phyloP scores from a whole-genome alignment of 37 sponge, comb jelly and placozoan species.

The Halisarca cf. caerulea region DNA sequence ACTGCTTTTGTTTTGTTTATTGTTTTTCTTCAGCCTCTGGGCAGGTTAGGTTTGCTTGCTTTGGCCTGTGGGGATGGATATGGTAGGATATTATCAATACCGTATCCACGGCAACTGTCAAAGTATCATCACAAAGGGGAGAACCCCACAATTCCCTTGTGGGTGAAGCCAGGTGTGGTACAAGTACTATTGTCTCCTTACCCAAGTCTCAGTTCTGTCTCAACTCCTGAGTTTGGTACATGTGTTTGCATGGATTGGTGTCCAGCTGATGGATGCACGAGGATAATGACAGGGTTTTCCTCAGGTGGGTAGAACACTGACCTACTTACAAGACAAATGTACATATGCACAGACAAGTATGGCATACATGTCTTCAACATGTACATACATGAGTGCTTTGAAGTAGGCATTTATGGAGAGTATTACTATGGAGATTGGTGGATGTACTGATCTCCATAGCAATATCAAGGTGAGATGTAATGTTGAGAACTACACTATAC shows the following conservation, averaged over 20 bases:
- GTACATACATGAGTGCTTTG: too few relatives aligned
- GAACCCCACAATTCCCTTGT: background rate
- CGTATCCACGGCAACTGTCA: background rate
- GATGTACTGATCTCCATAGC: background rate
- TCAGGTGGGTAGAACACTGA: conserved; percentile 39
- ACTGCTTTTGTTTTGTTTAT: too few relatives aligned
- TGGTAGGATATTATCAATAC: conserved; percentile 44
- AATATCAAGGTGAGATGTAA: background rate
- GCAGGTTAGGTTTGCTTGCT: conserved; percentile 59
- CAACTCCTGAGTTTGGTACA: conserved; percentile 30
- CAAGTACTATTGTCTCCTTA: conserved; percentile 37
- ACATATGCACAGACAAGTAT: background rate
- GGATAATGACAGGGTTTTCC: conserved; percentile 64
- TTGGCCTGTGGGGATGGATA: conserved; percentile 72
- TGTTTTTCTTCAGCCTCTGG: background rate
- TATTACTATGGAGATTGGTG: background rate
- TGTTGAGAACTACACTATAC: too few relatives aligned
- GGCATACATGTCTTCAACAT: too few relatives aligned
- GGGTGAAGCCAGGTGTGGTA: conserved; percentile 22
- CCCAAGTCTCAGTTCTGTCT: conserved; percentile 12
- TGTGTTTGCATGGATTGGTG: conserved; percentile 73
- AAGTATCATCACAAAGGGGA: background rate
- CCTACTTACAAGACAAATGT: background rate
- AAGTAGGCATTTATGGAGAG: background rate
- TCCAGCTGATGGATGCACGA: conserved; percentile 40